A percentile compares a stretch with the other conserved stretches of the same genome.
These are phyloP conservation scores for Chauna torquata DNA, from an alignment of 2,113 vertebrate genomes.

Conservation along the genomic window DNA sequence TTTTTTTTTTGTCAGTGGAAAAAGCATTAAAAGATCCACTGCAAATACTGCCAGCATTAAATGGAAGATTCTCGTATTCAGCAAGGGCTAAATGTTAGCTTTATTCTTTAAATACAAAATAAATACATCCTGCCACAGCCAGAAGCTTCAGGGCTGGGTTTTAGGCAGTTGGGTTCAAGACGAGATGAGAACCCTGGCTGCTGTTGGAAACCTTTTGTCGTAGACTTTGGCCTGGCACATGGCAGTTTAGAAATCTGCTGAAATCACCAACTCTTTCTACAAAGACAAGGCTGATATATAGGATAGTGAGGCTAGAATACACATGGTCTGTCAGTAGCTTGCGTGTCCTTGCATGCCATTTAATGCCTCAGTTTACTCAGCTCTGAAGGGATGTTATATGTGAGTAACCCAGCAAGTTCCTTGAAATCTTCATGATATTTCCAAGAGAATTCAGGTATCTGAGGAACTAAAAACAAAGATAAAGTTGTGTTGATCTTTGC, in stretches of 20 bases:
- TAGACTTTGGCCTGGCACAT: background rate
- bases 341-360: background rate
- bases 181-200: background rate
- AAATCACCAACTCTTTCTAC: background rate
- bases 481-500: background rate
- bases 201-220: background rate
- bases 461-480: background rate
- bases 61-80: background rate
- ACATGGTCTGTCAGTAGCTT: background rate
- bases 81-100: background rate
- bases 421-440: background rate
- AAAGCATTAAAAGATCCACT: background rate
- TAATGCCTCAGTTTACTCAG: background rate
- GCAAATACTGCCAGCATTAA: background rate
- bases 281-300: background rate
- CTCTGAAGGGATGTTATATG: background rate
- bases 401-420: background rate
- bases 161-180: background rate
- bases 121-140: background rate
- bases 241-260: background rate
- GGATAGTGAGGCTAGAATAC: background rate
- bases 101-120: conserved; percentile 1
- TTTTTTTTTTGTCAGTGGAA: background rate
- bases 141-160: background rate
- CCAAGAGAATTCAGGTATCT: background rate